phyloP scores from a whole-genome alignment of 2,797 vertebrate genomes.

The Echeneis naucrates region DNA sequence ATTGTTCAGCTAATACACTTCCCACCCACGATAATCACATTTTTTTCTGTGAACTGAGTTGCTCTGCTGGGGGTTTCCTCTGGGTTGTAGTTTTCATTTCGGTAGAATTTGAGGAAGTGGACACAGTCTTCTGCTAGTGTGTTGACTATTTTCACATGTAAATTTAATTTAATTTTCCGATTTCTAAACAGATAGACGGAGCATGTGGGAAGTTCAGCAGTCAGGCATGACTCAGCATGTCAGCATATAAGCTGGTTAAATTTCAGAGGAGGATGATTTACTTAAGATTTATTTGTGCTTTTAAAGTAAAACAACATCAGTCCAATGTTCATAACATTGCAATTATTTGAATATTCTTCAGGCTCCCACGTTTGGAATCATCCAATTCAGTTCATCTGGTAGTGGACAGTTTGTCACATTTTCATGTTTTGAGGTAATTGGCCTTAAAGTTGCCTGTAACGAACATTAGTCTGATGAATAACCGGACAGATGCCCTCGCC shows the following conservation, averaged over 20 bases:
- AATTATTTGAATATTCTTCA: background rate
- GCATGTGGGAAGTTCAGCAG: slow-evolving; percentile 29
- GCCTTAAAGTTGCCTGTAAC: background rate
- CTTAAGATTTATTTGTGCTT: too few species aligned
- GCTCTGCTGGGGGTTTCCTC: background rate
- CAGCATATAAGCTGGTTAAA: slow-evolving; percentile 17
- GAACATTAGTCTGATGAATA: background rate
- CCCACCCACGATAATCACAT: background rate
- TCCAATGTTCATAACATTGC: background rate
- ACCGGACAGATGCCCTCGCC: too few species aligned
- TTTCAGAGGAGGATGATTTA: slow-evolving; percentile 1
- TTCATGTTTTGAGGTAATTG: background rate
- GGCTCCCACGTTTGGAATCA: slow-evolving; percentile 1
- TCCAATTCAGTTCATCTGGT: background rate
- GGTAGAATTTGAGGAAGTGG: background rate
- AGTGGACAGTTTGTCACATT: slow-evolving; percentile 1
- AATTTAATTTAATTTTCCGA: slow-evolving; percentile 14
- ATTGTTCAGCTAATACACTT: background rate
- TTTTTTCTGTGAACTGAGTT: background rate
- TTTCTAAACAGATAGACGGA: slow-evolving; percentile 11
- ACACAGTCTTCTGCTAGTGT: background rate
- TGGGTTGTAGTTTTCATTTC: background rate
- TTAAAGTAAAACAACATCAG: background rate
- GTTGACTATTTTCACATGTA: background rate
- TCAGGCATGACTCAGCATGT: slow-evolving; percentile 45